Evolutionary conservation across 2,797 vertebrate species (phyloP).

Genomic region (Phylloscopus collybita): DNA sequence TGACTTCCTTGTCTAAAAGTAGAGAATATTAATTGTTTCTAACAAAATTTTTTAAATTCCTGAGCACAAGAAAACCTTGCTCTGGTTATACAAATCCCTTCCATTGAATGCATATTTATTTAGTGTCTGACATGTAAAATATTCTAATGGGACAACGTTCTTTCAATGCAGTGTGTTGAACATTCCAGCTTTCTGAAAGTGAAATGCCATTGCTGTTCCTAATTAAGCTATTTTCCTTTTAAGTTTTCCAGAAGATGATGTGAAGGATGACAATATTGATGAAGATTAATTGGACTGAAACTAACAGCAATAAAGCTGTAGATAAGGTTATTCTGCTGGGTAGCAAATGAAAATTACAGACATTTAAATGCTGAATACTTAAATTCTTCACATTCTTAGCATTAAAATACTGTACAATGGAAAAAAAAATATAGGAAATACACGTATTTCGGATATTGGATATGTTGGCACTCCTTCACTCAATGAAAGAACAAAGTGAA

Average conservation of each 20-base stretch:
- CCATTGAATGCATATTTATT: conserved; percentile 6
- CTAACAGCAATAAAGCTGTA: conserved; percentile 5
- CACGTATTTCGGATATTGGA: background rate
- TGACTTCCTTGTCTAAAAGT: background rate
- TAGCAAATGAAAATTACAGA: conserved; percentile 32
- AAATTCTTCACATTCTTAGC: background rate
- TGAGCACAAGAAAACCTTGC: background rate
- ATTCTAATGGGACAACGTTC: conserved; percentile 32
- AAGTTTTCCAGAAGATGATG: conserved; percentile 66
- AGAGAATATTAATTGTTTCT: background rate
- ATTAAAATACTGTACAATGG: background rate
- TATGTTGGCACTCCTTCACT: background rate
- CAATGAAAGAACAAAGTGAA: background rate
- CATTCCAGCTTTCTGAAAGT: conserved; percentile 50
- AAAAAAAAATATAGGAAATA: background rate
- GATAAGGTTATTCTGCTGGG: conserved; percentile 51
- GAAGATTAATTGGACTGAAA: conserved; percentile 72
- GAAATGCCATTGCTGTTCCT: conserved; percentile 52
- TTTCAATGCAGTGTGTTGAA: conserved; percentile 13
- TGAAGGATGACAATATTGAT: conserved; percentile 56
- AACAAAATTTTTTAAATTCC: background rate
- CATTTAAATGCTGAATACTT: background rate
- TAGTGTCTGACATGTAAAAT: background rate
- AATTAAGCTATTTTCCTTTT: conserved; percentile 70
- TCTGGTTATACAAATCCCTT: background rate